A percentile compares a stretch with the other conserved stretches of the same genome.
Evolutionary conservation across 2,888 invertebrate species (phyloP).

Genomic region (Epicampocera succincta): DNA sequence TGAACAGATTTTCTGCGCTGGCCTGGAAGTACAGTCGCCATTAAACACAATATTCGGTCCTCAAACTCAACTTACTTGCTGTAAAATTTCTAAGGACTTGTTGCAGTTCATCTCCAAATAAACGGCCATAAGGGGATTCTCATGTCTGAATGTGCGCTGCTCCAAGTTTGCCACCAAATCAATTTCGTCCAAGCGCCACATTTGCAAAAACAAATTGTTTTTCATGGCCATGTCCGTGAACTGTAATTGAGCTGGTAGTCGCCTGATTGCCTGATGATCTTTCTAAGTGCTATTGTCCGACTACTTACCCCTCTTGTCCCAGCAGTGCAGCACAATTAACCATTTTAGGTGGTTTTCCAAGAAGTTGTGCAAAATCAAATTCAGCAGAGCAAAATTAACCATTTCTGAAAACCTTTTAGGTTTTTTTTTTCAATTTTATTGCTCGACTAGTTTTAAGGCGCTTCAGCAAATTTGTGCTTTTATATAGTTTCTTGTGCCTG

Average conservation of each 20-base stretch:
- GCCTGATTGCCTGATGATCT: too few species aligned
- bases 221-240: constrained; percentile 42
- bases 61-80: constrained; percentile 47
- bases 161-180: constrained; percentile 16
- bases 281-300: background rate
- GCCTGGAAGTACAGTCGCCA: constrained; percentile 70
- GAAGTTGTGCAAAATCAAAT: constrained; percentile 50
- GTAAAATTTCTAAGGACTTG: constrained; percentile 38
- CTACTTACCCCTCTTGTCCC: constrained; percentile 39
- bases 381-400: constrained; percentile 41
- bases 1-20: constrained; percentile 74
- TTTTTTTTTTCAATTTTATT: background rate
- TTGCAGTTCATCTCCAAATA: constrained; percentile 55
- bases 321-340: constrained; percentile 48
- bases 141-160: background rate
- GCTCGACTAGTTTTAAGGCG: constrained; percentile 22
- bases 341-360: constrained; percentile 55
- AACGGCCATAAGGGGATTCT: constrained; percentile 29
- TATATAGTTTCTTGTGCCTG: constrained; percentile 36
- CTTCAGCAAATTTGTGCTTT: constrained; percentile 23
- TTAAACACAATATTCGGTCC: too few species aligned
- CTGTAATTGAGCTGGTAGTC: constrained; percentile 47
- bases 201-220: constrained; percentile 46
- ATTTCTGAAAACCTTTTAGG: constrained; percentile 14
- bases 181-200: constrained; percentile 47